Evolutionary conservation across 92 coral and sea anemone species (phyloP).

Genomic region (Virgularia gustaviana): DNA sequence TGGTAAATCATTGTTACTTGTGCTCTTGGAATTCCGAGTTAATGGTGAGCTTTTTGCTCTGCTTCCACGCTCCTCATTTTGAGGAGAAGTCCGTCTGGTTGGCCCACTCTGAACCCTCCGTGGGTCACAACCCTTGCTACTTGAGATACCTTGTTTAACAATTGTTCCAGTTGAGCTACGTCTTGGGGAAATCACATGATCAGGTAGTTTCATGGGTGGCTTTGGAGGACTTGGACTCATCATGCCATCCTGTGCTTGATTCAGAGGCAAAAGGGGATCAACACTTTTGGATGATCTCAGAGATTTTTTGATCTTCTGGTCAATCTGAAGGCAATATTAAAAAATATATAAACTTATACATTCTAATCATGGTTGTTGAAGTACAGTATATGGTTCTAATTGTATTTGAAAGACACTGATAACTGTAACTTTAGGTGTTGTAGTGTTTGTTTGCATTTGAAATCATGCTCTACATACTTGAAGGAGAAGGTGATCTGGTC

Average conservation of each 20-base stretch:
- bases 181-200: slow-evolving; percentile 4
- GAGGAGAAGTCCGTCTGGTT: slow-evolving; percentile 30
- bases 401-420: not conserved
- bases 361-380: not conserved
- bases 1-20: not conserved
- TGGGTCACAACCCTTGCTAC: slow-evolving; percentile 16
- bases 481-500: slow-evolving; percentile 1
- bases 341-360: not conserved
- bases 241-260: not conserved
- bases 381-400: no score
- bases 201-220: not conserved
- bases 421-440: not conserved
- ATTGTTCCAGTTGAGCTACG: slow-evolving; percentile 31
- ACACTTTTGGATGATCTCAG: slow-evolving; percentile 1
- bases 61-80: slow-evolving; percentile 13
- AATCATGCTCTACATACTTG: slow-evolving; percentile 4
- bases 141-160: slow-evolving; percentile 16
- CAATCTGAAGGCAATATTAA: not conserved
- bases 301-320: slow-evolving; percentile 9
- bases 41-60: slow-evolving; percentile 38
- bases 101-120: slow-evolving; percentile 59
- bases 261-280: slow-evolving; percentile 14
- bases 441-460: not conserved
- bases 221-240: slow-evolving; percentile 29
- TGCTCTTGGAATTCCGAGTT: slow-evolving; percentile 36